These are phyloP conservation scores for Trachurus trachurus DNA, from an alignment of 2,797 vertebrate genomes.

Conservation along the genomic window DNA sequence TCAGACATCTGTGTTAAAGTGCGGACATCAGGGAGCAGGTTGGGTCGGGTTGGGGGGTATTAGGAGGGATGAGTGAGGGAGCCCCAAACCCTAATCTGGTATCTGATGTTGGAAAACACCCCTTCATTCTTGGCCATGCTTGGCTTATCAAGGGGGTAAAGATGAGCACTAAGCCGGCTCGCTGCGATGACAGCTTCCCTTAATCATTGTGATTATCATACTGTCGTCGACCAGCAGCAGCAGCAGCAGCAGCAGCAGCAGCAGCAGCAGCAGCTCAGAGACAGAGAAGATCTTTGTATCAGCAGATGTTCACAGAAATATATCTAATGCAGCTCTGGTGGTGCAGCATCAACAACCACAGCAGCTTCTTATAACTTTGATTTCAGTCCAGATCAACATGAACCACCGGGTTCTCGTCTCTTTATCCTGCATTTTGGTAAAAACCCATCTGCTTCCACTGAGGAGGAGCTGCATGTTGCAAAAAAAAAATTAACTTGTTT, in stretches of 20 bases:
- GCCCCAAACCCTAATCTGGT: constrained; percentile 68
- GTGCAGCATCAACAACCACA: too few species aligned
- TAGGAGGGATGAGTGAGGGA: constrained; percentile 55
- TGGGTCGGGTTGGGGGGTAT: constrained; percentile 33
- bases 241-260: constrained; percentile 7
- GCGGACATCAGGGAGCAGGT: constrained; percentile 37
- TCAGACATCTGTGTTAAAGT: constrained; percentile 53
- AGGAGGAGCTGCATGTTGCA: too few species aligned
- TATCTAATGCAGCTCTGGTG: too few species aligned
- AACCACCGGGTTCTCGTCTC: too few species aligned
- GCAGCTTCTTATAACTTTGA: too few species aligned
- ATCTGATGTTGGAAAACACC: constrained; percentile 54
- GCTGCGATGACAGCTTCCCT: constrained; percentile 56
- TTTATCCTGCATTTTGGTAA: too few species aligned
- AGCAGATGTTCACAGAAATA: neutral
- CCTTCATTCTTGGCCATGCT: constrained; percentile 55
- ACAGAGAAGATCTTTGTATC: too few species aligned
- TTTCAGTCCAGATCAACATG: too few species aligned
- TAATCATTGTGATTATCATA: constrained; percentile 71
- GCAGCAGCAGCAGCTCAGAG: constrained; percentile 15
- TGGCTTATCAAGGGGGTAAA: constrained; percentile 65
- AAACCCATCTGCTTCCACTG: too few species aligned
- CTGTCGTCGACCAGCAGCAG: constrained; percentile 18
- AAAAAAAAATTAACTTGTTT: too few species aligned
- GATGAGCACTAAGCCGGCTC: constrained; percentile 67